These are phyloP conservation scores for Gadus chalcogrammus DNA, from an alignment of 2,113 vertebrate genomes.

Conservation along the genomic window DNA sequence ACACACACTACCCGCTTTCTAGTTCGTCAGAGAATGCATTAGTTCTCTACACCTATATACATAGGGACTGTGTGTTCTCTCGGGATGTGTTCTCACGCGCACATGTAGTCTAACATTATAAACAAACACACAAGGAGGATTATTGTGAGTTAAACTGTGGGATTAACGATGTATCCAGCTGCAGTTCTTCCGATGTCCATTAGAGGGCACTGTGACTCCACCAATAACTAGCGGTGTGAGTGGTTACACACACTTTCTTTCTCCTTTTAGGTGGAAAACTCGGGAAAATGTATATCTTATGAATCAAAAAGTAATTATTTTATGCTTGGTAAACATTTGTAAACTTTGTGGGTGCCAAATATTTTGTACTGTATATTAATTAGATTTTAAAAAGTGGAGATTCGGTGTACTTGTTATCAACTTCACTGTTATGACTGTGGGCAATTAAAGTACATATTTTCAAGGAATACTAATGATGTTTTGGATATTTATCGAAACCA, in stretches of 20 bases:
- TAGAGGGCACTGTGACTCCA: conserved; percentile 73
- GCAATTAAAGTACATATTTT: too few relatives aligned
- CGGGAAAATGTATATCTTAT: neutral
- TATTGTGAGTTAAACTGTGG: conserved; percentile 1
- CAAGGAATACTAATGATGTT: too few relatives aligned
- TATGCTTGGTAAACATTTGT: neutral
- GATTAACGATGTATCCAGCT: neutral
- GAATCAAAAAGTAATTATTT: too few relatives aligned
- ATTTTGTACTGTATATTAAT: too few relatives aligned
- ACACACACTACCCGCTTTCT: neutral
- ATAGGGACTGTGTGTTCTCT: neutral
- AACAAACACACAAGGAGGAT: neutral
- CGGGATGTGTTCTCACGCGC: neutral
- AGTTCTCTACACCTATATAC: neutral
- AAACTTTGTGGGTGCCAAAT: too few relatives aligned
- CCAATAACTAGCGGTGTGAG: conserved; percentile 27
- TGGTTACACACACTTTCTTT: conserved; percentile 29
- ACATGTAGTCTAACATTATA: neutral
- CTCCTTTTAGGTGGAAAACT: conserved; percentile 18
- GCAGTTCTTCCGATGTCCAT: conserved; percentile 52
- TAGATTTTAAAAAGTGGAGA: too few relatives aligned
- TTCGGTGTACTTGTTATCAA: too few relatives aligned
- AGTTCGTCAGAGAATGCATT: neutral
- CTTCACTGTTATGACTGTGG: too few relatives aligned
- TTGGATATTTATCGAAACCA: too few relatives aligned